A percentile compares a stretch with the other conserved stretches of the same genome.
phyloP scores from a whole-genome alignment of 1,140 invertebrate genomes.

The Coptotermes formosanus region DNA sequence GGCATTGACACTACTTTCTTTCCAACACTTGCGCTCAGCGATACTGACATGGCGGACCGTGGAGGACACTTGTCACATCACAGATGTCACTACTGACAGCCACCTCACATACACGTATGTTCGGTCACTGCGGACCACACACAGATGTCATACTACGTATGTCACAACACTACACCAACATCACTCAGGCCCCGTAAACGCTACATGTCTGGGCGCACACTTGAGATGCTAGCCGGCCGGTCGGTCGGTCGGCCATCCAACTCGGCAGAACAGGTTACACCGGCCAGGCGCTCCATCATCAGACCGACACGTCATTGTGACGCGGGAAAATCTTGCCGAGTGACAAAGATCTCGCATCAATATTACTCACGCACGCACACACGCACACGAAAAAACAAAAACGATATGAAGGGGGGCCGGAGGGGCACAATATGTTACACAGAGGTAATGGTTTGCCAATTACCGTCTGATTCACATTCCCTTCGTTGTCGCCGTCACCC shows the following conservation, averaged over 20 bases:
- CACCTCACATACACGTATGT: neutral
- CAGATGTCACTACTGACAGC: neutral
- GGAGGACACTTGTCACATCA: neutral
- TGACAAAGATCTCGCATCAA: slow-evolving; percentile 13
- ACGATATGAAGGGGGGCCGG: neutral
- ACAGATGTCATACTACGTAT: neutral
- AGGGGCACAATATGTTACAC: neutral
- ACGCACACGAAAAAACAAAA: neutral
- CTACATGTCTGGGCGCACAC: slow-evolving; percentile 6
- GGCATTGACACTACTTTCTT: neutral
- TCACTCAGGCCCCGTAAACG: neutral
- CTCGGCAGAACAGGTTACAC: slow-evolving; percentile 13
- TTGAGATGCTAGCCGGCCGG: neutral
- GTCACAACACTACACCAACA: neutral
- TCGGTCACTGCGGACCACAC: neutral
- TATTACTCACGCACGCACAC: slow-evolving; percentile 10
- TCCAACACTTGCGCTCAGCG: neutral
- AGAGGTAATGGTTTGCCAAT: neutral
- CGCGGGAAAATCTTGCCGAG: slow-evolving; percentile 12
- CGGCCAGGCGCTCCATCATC: slow-evolving; percentile 14
- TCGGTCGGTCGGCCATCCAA: neutral
- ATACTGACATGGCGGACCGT: neutral
- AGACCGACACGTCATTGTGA: slow-evolving; percentile 2
- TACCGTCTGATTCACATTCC: neutral
- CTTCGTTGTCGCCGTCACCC: neutral